Percentiles rank a stretch among this genome's conserved stretches.
phyloP scores from a whole-genome alignment of 2,888 invertebrate species.

The Oxyteleia sp. region DNA sequence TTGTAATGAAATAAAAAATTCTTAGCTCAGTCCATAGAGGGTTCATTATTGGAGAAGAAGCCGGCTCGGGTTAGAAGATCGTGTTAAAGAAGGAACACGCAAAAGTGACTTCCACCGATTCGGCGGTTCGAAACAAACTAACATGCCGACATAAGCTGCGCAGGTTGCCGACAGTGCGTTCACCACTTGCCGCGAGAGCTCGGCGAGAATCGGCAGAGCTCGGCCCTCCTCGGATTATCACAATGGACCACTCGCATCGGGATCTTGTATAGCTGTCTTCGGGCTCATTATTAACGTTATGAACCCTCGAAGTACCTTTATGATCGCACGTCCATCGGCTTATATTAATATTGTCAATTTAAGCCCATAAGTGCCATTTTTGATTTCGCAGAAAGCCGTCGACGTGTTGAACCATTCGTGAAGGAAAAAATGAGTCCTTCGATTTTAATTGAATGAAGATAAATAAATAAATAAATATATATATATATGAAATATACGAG shows the following conservation, averaged over 20 bases:
- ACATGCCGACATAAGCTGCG: slow-evolving; percentile 68
- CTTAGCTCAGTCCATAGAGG: slow-evolving; percentile 4
- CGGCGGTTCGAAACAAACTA: slow-evolving; percentile 64
- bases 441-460: no score
- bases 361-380: slow-evolving; percentile 19
- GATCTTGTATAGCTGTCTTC: slow-evolving; percentile 60
- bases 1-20: background rate
- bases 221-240: slow-evolving; percentile 59
- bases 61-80: slow-evolving; percentile 22
- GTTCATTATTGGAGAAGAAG: slow-evolving; percentile 39
- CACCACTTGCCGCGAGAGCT: slow-evolving; percentile 59
- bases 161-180: slow-evolving; percentile 73
- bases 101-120: slow-evolving; percentile 55
- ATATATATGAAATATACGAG: no score
- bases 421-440: no score
- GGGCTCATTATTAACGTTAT: slow-evolving; percentile 59
- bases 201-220: slow-evolving; percentile 63
- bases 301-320: slow-evolving; percentile 41
- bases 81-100: slow-evolving; percentile 17
- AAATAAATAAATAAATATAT: no score
- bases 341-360: slow-evolving; percentile 46
- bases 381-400: slow-evolving; percentile 3
- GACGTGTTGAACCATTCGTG: no score
- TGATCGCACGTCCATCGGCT: slow-evolving; percentile 35
- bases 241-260: slow-evolving; percentile 65